Percentiles rank a stretch among this genome's conserved stretches.
phyloP scores from a whole-genome alignment of 1,140 invertebrate genomes.

The Drosophila aff. region DNA sequence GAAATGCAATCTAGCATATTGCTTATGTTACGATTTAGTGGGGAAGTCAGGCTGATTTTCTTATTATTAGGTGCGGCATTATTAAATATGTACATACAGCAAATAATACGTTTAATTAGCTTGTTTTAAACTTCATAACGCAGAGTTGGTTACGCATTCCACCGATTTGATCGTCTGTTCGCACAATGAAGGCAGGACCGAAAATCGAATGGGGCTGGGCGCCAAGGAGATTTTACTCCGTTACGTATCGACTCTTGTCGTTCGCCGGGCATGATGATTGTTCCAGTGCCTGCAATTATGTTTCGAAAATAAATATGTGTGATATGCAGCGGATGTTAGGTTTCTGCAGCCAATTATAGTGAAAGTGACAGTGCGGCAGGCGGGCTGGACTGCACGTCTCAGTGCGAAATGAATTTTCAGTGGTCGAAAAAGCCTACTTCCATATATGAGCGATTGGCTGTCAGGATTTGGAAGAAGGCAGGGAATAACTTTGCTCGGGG shows the following conservation, averaged over 20 bases:
- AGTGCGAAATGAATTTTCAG: constrained; percentile 18
- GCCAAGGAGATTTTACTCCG: constrained; percentile 1
- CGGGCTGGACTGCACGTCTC: constrained; percentile 8
- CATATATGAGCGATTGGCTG: constrained; percentile 44
- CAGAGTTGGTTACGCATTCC: not conserved
- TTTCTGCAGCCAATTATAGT: constrained; percentile 63
- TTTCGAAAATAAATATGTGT: constrained; percentile 53
- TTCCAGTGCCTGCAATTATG: constrained; percentile 50
- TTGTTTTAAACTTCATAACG: not conserved
- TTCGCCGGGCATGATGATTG: constrained; percentile 3
- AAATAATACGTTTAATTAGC: not conserved
- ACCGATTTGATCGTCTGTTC: not conserved
- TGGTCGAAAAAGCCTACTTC: constrained; percentile 36
- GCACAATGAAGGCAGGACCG: not conserved
- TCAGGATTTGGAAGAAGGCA: constrained; percentile 24
- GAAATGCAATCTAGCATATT: not conserved
- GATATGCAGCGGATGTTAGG: constrained; percentile 49
- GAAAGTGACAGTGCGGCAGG: constrained; percentile 59
- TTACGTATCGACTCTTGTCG: constrained; percentile 6
- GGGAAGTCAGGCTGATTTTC: not conserved
- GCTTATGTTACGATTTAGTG: no score
- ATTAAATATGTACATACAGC: not conserved
- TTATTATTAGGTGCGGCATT: no score
- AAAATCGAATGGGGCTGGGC: not conserved
- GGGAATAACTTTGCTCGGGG: not conserved